Conservation (phyloP, 2,113 vertebrate species). For the Podarcis muralis region DNA sequence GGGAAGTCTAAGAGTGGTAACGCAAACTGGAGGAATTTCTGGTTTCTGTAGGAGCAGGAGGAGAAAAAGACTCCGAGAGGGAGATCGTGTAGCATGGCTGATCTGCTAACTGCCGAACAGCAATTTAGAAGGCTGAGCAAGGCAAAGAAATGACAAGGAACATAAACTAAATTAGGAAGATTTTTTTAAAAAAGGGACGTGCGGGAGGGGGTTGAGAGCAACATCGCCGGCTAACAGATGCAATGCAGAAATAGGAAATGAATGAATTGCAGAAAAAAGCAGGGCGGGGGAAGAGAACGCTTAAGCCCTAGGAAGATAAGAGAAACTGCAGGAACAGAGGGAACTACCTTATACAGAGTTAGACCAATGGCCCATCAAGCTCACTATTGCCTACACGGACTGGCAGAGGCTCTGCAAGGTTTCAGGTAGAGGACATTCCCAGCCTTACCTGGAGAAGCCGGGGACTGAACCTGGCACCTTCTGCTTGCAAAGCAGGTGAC, state of each 20-base stretch:
- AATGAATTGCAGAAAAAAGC: neutral
- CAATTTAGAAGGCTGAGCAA: neutral
- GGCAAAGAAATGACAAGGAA: conserved; percentile 12
- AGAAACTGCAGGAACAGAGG: neutral
- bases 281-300: neutral
- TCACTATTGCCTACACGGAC: too few relatives aligned
- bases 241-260: neutral
- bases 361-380: too few relatives aligned
- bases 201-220: neutral
- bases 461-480: too few relatives aligned
- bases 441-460: too few relatives aligned
- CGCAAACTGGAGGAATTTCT: neutral
- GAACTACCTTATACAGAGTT: too few relatives aligned
- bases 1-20: neutral
- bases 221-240: neutral
- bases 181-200: neutral
- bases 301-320: neutral
- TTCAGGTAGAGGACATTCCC: too few relatives aligned
- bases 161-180: neutral
- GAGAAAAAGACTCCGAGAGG: neutral
- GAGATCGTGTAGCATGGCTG: neutral
- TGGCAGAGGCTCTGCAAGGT: too few relatives aligned
- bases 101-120: neutral
- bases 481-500: too few relatives aligned
- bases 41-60: neutral